Conservation (phyloP, 30 jellyfish, hydroid and myxozoan species). For the Aurelia sp. region DNA sequence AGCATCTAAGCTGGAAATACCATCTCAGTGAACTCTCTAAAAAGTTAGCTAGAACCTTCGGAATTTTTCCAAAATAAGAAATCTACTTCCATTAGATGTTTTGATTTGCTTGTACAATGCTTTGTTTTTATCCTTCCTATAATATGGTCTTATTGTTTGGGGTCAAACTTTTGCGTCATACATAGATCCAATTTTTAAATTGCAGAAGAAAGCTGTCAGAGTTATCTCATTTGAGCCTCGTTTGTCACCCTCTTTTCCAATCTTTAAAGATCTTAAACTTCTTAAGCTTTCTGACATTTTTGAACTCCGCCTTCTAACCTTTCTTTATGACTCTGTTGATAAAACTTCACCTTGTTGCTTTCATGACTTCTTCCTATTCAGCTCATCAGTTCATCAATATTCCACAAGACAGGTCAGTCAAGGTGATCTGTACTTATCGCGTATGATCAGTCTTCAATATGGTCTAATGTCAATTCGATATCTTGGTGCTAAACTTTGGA, state of each 20-base stretch:
- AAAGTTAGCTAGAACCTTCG: too few species aligned
- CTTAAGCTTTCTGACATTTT: not conserved
- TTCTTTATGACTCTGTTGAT: conserved; percentile 33
- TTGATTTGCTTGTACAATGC: too few species aligned
- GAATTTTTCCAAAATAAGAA: too few species aligned
- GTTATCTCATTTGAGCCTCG: conserved; percentile 45
- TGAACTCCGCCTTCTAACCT: conserved; percentile 22
- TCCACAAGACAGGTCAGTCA: too few species aligned
- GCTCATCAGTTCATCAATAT: not conserved
- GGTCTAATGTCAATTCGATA: too few species aligned
- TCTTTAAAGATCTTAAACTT: conserved; percentile 7
- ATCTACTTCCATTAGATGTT: too few species aligned
- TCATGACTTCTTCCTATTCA: conserved; percentile 20
- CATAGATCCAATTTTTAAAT: conserved; percentile 60
- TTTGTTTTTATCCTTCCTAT: too few species aligned
- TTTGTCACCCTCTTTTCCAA: conserved; percentile 58
- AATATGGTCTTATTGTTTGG: conserved; percentile 32
- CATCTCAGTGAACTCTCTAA: too few species aligned
- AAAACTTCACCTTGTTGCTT: conserved; percentile 30
- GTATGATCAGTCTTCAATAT: too few species aligned
- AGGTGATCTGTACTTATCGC: too few species aligned
- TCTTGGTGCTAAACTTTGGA: too few species aligned
- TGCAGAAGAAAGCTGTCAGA: conserved; percentile 56
- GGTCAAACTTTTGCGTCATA: conserved; percentile 61
- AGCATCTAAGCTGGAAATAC: too few species aligned